Evolutionary conservation across 2,797 vertebrate genomes (phyloP), one percentile per base, ranked within the genome.

Genomic region (Peromyscus melanophrys): DNA sequence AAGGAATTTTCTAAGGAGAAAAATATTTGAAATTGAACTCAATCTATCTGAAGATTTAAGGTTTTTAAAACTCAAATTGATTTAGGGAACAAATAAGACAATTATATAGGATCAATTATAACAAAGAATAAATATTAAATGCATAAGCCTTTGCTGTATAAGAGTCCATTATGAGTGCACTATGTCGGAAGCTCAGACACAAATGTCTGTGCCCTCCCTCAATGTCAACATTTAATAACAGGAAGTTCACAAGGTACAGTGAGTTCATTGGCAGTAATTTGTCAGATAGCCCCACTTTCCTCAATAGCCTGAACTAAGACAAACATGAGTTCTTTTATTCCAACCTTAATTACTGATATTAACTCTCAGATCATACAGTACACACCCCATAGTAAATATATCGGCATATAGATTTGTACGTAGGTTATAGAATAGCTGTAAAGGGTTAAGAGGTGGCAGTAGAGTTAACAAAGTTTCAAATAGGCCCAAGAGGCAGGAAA

Each of bases 1-100:
- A 9, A 96, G 23, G 19, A 8, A 67, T 75, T 95, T 16, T 81
- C 84, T 88, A 31, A 94, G 40, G 63, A 82, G 14, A 67, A 95
- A 92, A 49, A 52, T 71, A 55, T 63, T n/a, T 82, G n/a, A 65
- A 71, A 1, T 65, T 49, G 34, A 61, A 37, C 12, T 80, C 37
- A 92, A 75, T 12, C 67, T 27, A 27, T 90, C 52, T 86, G 37
- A 94, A 49, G 7, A 92, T 89, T 78, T 92, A 37, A 96, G 55
- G 81, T 10, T 19, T 40, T 87, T 61, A 83, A 88, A 2, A 21
- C 10, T 90, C 67, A 77, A 52, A 13, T 55, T 95, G 43, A 69
- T 52, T n/a, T 86, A 52, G 83, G 43, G 0, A 69, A 67, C 43
- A 49, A 67, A 86, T 86, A 76, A 84, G 57, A 40, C 25, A 89